These are phyloP conservation scores for Lymantria dispar DNA, from an alignment of 2,888 invertebrate species.

Conservation along the genomic window DNA sequence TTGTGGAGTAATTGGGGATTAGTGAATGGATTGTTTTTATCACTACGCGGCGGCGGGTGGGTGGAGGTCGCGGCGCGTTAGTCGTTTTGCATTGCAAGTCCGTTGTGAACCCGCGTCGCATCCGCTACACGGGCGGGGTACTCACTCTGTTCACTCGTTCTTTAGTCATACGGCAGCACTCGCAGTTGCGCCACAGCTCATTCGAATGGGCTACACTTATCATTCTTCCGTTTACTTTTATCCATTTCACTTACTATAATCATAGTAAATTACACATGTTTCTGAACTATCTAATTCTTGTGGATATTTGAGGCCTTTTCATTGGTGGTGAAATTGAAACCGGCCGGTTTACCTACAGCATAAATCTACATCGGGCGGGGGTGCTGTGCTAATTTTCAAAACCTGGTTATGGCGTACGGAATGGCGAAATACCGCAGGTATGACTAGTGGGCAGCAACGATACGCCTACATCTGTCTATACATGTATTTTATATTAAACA, in stretches of 20 bases:
- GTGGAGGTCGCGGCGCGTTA: slow-evolving; percentile 33
- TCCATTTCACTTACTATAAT: slow-evolving; percentile 4
- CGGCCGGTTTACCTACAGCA: slow-evolving; percentile 14
- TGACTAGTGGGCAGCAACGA: slow-evolving; percentile 15
- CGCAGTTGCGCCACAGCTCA: slow-evolving; percentile 68
- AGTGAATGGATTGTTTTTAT: slow-evolving; percentile 48
- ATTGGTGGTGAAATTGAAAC: slow-evolving; percentile 28
- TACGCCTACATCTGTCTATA: neutral
- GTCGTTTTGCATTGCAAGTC: slow-evolving; percentile 62
- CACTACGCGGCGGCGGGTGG: slow-evolving; percentile 36
- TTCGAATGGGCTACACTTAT: slow-evolving; percentile 36
- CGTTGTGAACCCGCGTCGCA: slow-evolving; percentile 45
- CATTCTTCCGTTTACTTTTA: slow-evolving; percentile 21
- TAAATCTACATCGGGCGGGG: slow-evolving; percentile 32
- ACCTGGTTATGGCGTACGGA: slow-evolving; percentile 51
- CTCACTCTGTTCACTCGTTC: slow-evolving; percentile 46
- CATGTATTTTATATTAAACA: neutral
- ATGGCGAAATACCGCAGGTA: slow-evolving; percentile 74
- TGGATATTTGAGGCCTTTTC: neutral
- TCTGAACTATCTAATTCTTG: neutral
- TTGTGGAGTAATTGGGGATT: slow-evolving; percentile 26
- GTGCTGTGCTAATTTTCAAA: slow-evolving; percentile 39
- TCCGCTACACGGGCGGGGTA: slow-evolving; percentile 38
- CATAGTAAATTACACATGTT: neutral
- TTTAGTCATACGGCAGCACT: slow-evolving; percentile 78